These are phyloP conservation scores for Acrocephalus scirpaceus DNA, from an alignment of 2,797 vertebrate genomes.

Conservation along the genomic window DNA sequence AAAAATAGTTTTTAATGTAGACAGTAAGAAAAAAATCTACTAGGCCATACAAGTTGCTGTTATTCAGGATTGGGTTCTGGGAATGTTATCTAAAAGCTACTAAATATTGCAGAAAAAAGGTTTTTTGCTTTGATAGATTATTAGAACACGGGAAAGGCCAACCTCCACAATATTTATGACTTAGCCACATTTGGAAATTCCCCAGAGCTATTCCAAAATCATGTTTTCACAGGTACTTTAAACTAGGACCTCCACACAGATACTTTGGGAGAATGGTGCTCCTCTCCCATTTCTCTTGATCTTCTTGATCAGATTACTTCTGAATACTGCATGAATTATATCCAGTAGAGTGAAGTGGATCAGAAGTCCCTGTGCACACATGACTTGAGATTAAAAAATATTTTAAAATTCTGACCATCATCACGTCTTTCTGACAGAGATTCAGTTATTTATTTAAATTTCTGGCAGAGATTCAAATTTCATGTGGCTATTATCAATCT, in stretches of 20 bases:
- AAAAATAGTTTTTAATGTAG: background rate
- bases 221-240: background rate
- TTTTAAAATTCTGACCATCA: background rate
- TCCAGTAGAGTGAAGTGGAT: background rate
- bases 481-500: background rate
- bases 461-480: background rate
- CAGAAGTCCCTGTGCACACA: background rate
- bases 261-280: fast-evolving
- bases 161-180: background rate
- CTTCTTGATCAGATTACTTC: background rate
- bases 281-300: background rate
- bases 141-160: background rate
- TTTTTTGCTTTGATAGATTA: background rate
- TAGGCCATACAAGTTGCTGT: background rate
- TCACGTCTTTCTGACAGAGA: background rate
- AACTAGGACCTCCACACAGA: background rate
- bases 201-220: background rate
- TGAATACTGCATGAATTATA: background rate
- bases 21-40: background rate
- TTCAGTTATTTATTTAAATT: background rate
- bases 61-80: background rate
- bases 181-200: background rate
- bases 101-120: background rate
- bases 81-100: background rate
- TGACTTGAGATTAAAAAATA: background rate